These are phyloP conservation scores for Grallaria varia DNA, from an alignment of 2,113 vertebrate genomes.

Conservation along the genomic window DNA sequence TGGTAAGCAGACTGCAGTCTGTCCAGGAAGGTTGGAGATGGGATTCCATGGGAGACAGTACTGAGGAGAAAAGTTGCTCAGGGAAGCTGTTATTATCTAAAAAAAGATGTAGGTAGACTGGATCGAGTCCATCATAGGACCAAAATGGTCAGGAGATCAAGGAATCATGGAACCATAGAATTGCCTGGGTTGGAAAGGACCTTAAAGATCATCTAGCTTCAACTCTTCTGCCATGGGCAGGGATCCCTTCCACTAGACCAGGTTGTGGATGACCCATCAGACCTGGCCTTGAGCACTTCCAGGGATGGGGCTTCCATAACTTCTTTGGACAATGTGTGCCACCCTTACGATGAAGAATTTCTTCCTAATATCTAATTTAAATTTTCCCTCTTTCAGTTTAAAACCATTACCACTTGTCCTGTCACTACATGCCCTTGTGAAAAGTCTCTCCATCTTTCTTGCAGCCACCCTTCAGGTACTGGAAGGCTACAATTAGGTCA, in stretches of 20 bases:
- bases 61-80: not conserved
- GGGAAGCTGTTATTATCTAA: not conserved
- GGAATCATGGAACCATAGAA: not conserved
- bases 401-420: not conserved
- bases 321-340: not conserved
- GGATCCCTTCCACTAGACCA: not conserved
- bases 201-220: not conserved
- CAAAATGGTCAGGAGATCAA: not conserved
- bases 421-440: not conserved
- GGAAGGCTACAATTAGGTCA: not conserved
- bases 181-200: not conserved
- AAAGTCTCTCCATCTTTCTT: not conserved
- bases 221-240: not conserved
- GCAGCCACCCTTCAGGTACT: not conserved
- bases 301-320: not conserved
- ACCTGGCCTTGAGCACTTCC: not conserved
- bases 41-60: not conserved
- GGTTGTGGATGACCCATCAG: not conserved
- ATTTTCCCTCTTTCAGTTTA: not conserved
- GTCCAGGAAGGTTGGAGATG: not conserved
- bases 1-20: not conserved
- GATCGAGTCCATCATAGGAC: not conserved
- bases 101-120: not conserved
- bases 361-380: not conserved
- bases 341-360: not conserved